Conservation (phyloP, 2,888 invertebrate species). For the Chymomyza procnemis region DNA sequence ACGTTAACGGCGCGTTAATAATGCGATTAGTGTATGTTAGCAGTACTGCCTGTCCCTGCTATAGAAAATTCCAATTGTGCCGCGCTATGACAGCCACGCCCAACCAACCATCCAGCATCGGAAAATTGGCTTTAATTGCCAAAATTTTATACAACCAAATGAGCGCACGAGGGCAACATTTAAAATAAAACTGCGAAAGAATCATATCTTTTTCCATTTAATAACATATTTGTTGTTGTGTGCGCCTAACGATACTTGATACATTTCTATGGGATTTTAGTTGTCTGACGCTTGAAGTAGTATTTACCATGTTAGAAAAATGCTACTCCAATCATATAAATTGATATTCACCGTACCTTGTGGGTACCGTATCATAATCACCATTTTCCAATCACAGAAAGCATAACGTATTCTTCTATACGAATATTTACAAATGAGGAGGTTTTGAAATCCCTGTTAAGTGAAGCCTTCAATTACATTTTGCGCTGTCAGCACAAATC, state of each 20-base stretch:
- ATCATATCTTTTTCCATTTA: not conserved
- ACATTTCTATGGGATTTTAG: slow-evolving; percentile 47
- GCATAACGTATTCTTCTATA: slow-evolving; percentile 32
- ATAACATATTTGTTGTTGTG: slow-evolving; percentile 4
- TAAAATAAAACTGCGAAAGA: slow-evolving; percentile 18
- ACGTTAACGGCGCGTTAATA: slow-evolving; percentile 66
- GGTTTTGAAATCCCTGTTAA: not conserved
- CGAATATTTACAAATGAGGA: slow-evolving; percentile 24
- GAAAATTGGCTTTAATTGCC: slow-evolving; percentile 62
- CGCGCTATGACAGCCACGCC: not conserved
- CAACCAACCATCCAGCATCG: slow-evolving; percentile 40
- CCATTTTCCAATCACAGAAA: slow-evolving; percentile 37
- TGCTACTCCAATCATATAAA: not conserved
- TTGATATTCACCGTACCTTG: not conserved
- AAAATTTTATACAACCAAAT: slow-evolving; percentile 32
- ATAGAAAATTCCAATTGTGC: not conserved
- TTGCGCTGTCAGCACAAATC: slow-evolving; percentile 55
- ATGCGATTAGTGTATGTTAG: slow-evolving; percentile 60
- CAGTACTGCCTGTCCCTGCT: slow-evolving; percentile 26
- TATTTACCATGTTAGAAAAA: slow-evolving; percentile 11
- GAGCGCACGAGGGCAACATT: slow-evolving; percentile 14
- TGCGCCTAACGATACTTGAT: slow-evolving; percentile 49
- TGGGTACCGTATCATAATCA: slow-evolving; percentile 33
- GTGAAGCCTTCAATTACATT: slow-evolving; percentile 41
- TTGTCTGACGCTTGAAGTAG: slow-evolving; percentile 18